These are phyloP conservation scores for Trichonephila clavipes DNA, from an alignment of 1,140 invertebrate genomes.

Conservation along the genomic window DNA sequence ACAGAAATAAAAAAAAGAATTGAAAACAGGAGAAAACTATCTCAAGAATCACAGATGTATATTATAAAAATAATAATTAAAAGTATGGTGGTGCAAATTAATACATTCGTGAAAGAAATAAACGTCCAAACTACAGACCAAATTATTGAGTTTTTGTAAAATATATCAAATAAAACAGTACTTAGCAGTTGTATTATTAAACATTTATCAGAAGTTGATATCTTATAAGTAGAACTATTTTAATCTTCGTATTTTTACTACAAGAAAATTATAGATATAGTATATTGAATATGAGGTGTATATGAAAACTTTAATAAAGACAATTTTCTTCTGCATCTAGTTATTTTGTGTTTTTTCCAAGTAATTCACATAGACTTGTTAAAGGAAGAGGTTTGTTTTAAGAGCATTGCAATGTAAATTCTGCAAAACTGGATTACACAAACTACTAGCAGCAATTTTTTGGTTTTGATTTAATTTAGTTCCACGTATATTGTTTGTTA, in stretches of 20 bases:
- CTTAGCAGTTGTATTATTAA: constrained; percentile 15
- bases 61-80: not conserved
- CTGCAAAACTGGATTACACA: too few relatives aligned
- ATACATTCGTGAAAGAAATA: not conserved
- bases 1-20: too few relatives aligned
- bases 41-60: not conserved
- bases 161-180: constrained; percentile 27
- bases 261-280: constrained; percentile 55
- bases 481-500: too few relatives aligned
- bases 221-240: constrained; percentile 65
- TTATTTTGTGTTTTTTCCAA: not conserved
- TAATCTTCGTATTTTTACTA: constrained; percentile 74
- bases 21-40: not conserved
- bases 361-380: too few relatives aligned
- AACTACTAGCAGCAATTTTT: too few relatives aligned
- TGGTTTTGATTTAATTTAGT: too few relatives aligned
- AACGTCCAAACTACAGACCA: constrained; percentile 59
- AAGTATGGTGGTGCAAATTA: constrained; percentile 44
- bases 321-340: constrained; percentile 29
- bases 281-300: constrained; percentile 39
- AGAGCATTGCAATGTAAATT: too few relatives aligned
- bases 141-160: constrained; percentile 47
- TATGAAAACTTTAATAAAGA: constrained; percentile 61
- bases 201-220: not conserved
- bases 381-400: too few relatives aligned